Evolutionary conservation across 2,797 vertebrate genomes (phyloP).

Genomic region (Threskiornis aethiopicus): DNA sequence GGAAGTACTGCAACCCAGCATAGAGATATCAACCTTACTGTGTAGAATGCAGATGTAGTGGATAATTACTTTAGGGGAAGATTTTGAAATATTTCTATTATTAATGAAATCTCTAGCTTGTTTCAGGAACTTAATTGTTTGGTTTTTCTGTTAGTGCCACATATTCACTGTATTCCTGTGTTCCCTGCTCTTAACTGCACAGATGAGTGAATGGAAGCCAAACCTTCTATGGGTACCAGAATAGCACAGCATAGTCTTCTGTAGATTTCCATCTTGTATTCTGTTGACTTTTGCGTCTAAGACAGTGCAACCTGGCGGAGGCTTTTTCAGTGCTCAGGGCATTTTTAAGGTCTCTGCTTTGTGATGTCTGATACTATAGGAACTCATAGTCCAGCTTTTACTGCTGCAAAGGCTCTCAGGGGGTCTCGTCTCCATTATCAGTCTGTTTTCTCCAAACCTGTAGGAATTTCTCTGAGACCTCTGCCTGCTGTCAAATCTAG

Average conservation of each 20-base stretch:
- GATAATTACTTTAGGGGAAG: slow-evolving; percentile 18
- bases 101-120: not conserved
- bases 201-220: not conserved
- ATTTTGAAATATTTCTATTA: slow-evolving; percentile 4
- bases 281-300: not conserved
- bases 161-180: not conserved
- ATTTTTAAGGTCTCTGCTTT: not conserved
- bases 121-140: slow-evolving; percentile 9
- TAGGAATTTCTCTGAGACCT: not conserved
- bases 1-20: not conserved
- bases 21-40: not conserved
- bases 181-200: slow-evolving; percentile 17
- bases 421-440: not conserved
- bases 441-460: not conserved
- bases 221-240: not conserved
- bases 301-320: not conserved
- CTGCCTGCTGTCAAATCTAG: not conserved
- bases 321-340: not conserved
- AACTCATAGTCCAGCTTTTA: not conserved
- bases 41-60: not conserved
- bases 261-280: not conserved
- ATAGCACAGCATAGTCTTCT: not conserved
- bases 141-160: not conserved
- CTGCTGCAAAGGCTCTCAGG: not conserved
- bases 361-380: not conserved